Percentiles rank a stretch among this genome's conserved stretches.
phyloP scores from a whole-genome alignment of 53 echinoderm and acorn worm species.

The Paracentrotus lividus region DNA sequence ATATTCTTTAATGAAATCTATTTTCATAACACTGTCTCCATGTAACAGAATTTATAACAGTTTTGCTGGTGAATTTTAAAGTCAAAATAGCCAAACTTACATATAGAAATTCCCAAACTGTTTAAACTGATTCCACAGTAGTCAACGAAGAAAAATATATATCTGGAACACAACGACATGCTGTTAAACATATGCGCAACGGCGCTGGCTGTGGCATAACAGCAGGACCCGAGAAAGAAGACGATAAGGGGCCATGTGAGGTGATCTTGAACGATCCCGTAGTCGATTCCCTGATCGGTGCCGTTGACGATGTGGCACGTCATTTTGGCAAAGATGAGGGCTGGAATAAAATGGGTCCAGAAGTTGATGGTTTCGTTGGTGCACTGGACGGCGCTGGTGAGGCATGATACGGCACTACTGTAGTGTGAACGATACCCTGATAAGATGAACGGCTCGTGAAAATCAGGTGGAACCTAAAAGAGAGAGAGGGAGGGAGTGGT shows the following conservation, averaged over 20 bases:
- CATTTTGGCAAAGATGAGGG: conserved; percentile 75
- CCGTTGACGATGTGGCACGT: conserved; percentile 54
- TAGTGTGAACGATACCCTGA: conserved; percentile 90
- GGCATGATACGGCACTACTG: conserved; percentile 77
- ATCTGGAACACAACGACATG: conserved; percentile 85
- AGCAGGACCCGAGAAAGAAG: conserved; percentile 76
- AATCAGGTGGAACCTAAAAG: conserved; percentile 80
- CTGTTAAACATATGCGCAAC: conserved; percentile 91
- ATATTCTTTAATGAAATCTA: too few species aligned
- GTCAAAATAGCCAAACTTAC: not conserved
- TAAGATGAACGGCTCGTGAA: conserved; percentile 90
- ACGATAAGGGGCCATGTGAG: conserved; percentile 80
- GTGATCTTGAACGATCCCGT: conserved; percentile 68
- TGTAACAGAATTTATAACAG: too few species aligned
- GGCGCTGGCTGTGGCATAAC: conserved; percentile 76
- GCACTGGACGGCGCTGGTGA: conserved; percentile 82
- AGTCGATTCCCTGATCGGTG: too few species aligned
- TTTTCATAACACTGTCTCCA: too few species aligned
- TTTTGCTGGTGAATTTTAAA: too few species aligned
- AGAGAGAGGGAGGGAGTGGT: not conserved
- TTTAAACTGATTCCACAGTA: conserved; percentile 85
- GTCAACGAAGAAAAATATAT: conserved; percentile 91
- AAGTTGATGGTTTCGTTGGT: conserved; percentile 97
- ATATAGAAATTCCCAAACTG: conserved; percentile 82
- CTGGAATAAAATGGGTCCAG: conserved; percentile 92